Percentiles rank a stretch among this genome's conserved stretches.
Conservation (phyloP, 1,140 invertebrate genomes). For the Penaeus indicus region DNA sequence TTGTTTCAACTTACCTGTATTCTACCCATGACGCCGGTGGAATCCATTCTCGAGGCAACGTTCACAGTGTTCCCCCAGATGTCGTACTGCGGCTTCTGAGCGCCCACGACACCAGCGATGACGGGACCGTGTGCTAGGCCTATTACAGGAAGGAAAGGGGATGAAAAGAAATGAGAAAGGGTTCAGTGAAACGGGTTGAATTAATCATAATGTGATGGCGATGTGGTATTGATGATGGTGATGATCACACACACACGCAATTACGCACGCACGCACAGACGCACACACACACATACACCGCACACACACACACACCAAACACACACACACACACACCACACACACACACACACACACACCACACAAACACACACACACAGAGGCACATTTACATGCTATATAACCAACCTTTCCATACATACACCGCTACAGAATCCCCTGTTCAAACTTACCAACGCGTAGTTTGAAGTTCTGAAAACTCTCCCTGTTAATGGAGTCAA, state of each 20-base stretch:
- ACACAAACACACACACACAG: background rate
- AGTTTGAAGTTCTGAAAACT: slow-evolving; percentile 96
- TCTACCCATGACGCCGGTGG: slow-evolving; percentile 89
- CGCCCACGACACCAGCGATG: slow-evolving; percentile 93
- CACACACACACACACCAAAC: no score
- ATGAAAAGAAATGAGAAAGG: background rate
- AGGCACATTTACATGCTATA: background rate
- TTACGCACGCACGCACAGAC: no score
- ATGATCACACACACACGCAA: no score
- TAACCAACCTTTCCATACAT: background rate
- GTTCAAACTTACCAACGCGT: slow-evolving; percentile 81
- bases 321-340: no score
- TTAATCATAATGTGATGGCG: no score
- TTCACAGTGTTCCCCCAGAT: slow-evolving; percentile 99
- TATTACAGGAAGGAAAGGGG: slow-evolving; percentile 68
- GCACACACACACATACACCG: no score
- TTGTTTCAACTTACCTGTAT: slow-evolving; percentile 72
- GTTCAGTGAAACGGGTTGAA: no score
- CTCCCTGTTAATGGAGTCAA: slow-evolving; percentile 96
- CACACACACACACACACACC: background rate
- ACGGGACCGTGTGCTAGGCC: slow-evolving; percentile 95
- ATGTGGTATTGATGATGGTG: background rate
- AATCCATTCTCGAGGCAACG: slow-evolving; percentile 95
- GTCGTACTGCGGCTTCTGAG: slow-evolving; percentile 97
- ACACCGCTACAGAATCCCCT: background rate